phyloP scores from a whole-genome alignment of 2,113 vertebrate genomes.

The Labeo catla region DNA sequence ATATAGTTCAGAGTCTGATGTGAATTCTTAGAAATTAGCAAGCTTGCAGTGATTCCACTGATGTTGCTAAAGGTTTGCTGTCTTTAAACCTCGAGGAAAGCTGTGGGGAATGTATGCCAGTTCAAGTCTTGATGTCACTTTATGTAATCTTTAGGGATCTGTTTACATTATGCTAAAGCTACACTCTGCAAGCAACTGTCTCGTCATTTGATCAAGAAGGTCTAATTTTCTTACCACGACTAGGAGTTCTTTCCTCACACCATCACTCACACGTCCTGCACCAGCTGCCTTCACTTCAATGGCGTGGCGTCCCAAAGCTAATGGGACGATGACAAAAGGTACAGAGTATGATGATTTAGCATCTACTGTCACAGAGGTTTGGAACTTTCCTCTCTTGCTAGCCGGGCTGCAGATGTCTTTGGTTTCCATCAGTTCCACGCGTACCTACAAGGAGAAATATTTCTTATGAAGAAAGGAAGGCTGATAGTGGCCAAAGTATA shows the following conservation, averaged over 20 bases:
- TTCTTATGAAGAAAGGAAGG: not conserved
- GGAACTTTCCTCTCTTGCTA: conserved; percentile 67
- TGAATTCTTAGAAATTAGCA: too few species aligned
- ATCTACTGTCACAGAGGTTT: conserved; percentile 63
- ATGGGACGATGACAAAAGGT: conserved; percentile 83
- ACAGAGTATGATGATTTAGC: conserved; percentile 65
- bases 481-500: not conserved
- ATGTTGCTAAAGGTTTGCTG: not conserved
- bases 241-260: conserved; percentile 79
- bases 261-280: conserved; percentile 65
- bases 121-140: not conserved
- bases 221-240: conserved; percentile 83
- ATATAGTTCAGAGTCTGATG: conserved; percentile 37
- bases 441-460: conserved; percentile 72
- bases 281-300: conserved; percentile 82
- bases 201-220: not conserved
- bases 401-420: conserved; percentile 83
- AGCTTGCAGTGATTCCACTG: too few species aligned
- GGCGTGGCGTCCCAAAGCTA: conserved; percentile 69
- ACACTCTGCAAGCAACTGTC: conserved; percentile 32
- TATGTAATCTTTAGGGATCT: not conserved
- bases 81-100: not conserved
- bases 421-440: conserved; percentile 78
- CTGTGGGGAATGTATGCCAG: not conserved
- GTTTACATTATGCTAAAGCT: not conserved